Evolutionary conservation across 2,113 vertebrate genomes (phyloP).

Genomic region (Dromiciops gliroides): DNA sequence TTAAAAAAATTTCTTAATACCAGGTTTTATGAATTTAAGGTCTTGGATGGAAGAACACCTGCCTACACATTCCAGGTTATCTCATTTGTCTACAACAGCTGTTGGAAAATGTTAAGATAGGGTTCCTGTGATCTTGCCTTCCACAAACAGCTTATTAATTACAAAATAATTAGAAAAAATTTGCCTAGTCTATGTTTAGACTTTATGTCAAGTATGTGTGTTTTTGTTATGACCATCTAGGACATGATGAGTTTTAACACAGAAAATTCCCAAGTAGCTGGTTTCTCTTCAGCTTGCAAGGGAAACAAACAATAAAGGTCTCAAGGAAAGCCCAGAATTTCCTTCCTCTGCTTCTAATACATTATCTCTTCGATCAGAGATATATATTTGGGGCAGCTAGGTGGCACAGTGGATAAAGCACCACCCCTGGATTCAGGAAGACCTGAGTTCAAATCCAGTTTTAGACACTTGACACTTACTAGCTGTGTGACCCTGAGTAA

Average conservation of each 20-base stretch:
- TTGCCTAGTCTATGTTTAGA: background rate
- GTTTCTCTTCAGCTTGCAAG: conserved; percentile 1
- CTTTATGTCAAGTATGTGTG: background rate
- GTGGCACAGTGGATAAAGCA: no score
- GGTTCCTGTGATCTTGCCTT: background rate
- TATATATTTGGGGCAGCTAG: no score
- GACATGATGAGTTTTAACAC: background rate
- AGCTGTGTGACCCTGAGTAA: no score
- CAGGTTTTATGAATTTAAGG: background rate
- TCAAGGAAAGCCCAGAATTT: background rate
- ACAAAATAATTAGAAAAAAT: background rate
- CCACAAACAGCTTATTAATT: background rate
- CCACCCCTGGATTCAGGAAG: no score
- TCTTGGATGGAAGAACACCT: background rate
- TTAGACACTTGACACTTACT: no score
- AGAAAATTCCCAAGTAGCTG: background rate
- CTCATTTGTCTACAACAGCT: background rate
- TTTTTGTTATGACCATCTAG: conserved; percentile 16
- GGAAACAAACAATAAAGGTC: background rate
- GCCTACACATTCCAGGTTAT: background rate
- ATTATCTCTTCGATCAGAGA: no score
- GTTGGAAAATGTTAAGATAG: background rate
- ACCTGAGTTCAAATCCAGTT: no score
- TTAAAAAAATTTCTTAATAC: background rate
- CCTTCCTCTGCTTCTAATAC: background rate